A percentile compares a stretch with the other conserved stretches of the same genome.
These are phyloP conservation scores for Apocheima hispidaria DNA, from an alignment of 2,888 invertebrate genomes.

Conservation along the genomic window DNA sequence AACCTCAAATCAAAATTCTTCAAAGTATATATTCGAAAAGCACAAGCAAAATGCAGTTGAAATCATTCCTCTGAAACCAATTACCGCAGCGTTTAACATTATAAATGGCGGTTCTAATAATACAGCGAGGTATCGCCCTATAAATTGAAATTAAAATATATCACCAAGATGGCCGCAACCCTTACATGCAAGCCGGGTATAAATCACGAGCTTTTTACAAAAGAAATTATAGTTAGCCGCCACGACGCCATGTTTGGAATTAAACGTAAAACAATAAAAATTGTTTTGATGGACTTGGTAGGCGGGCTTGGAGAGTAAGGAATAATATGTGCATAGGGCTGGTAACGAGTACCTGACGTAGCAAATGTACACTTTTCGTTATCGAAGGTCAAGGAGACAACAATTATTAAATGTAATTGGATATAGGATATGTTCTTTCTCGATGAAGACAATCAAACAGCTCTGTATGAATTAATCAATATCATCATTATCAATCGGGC, in stretches of 20 bases:
- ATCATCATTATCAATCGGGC: no score
- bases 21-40: not conserved
- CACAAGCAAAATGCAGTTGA: slow-evolving; percentile 11
- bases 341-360: not conserved
- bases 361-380: no score
- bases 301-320: slow-evolving; percentile 19
- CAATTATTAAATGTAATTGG: no score
- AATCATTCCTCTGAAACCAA: slow-evolving; percentile 48
- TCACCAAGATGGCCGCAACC: slow-evolving; percentile 64
- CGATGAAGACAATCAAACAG: no score
- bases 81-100: slow-evolving; percentile 62
- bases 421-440: no score
- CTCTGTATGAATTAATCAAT: no score
- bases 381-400: no score
- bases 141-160: slow-evolving; percentile 85
- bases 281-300: slow-evolving; percentile 26
- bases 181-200: slow-evolving; percentile 71
- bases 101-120: slow-evolving; percentile 72
- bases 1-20: not conserved
- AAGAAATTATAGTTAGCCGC: slow-evolving; percentile 74
- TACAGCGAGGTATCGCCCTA: slow-evolving; percentile 69
- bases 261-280: slow-evolving; percentile 43
- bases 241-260: slow-evolving; percentile 55
- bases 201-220: slow-evolving; percentile 75
- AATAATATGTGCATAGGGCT: slow-evolving; percentile 1